Percentiles rank a stretch among this genome's conserved stretches.
Conservation (phyloP, 2,888 invertebrate species). For the Metallyticus violacea region DNA sequence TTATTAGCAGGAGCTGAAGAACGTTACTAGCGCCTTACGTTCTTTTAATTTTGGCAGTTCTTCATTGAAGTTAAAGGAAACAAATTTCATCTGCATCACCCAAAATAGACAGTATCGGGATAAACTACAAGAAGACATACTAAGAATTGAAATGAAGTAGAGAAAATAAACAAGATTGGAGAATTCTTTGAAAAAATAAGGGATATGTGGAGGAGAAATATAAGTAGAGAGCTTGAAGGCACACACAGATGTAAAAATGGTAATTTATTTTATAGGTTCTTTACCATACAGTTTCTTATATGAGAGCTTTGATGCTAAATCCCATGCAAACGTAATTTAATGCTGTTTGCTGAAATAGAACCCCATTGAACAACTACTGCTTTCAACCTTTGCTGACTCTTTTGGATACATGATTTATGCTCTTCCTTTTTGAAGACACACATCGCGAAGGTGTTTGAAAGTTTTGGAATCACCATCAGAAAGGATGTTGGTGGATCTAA, state of each 20-base stretch:
- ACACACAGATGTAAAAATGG: too few relatives aligned
- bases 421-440: constrained; percentile 24
- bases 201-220: too few relatives aligned
- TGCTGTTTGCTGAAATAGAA: neutral
- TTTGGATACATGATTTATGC: constrained; percentile 29
- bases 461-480: constrained; percentile 25
- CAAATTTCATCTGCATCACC: neutral
- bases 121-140: neutral
- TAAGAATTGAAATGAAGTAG: too few relatives aligned
- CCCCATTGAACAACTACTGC: neutral
- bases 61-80: neutral
- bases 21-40: neutral
- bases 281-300: neutral
- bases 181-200: too few relatives aligned
- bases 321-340: neutral
- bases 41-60: neutral
- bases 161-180: too few relatives aligned
- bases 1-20: neutral
- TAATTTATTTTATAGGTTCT: too few relatives aligned
- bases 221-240: too few relatives aligned
- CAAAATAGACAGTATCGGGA: neutral
- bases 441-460: neutral
- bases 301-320: neutral
- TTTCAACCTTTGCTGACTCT: constrained; percentile 21
- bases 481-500: constrained; percentile 16